These are phyloP conservation scores for Ara ararauna DNA, from an alignment of 2,797 vertebrate genomes.

Conservation along the genomic window DNA sequence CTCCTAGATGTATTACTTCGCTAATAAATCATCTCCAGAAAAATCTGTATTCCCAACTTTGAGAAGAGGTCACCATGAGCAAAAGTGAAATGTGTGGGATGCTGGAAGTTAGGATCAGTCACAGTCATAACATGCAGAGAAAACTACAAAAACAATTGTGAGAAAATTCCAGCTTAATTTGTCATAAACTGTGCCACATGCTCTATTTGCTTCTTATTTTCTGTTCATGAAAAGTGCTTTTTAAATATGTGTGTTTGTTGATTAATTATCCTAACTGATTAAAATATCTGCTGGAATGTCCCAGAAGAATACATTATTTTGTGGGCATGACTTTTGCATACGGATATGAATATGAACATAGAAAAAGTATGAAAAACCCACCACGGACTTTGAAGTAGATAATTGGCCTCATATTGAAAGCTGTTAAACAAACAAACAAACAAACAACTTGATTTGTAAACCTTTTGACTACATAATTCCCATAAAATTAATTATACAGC, in stretches of 20 bases:
- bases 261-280: background rate
- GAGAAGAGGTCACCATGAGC: background rate
- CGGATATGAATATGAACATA: background rate
- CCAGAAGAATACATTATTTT: background rate
- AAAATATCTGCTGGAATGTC: background rate
- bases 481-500: background rate
- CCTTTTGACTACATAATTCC: background rate
- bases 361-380: background rate
- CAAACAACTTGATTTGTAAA: background rate
- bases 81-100: background rate
- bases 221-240: background rate
- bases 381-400: background rate
- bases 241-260: background rate
- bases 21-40: background rate
- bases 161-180: background rate
- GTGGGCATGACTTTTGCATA: background rate
- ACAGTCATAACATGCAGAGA: background rate
- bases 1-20: background rate
- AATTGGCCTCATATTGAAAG: background rate
- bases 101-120: background rate
- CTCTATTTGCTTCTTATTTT: background rate
- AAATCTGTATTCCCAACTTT: background rate
- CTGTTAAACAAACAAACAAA: background rate
- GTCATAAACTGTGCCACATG: background rate
- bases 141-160: background rate